A percentile compares a stretch with the other conserved stretches of the same genome.
phyloP scores from a whole-genome alignment of 2,888 invertebrate genomes.

The Pyrrhia umbra region DNA sequence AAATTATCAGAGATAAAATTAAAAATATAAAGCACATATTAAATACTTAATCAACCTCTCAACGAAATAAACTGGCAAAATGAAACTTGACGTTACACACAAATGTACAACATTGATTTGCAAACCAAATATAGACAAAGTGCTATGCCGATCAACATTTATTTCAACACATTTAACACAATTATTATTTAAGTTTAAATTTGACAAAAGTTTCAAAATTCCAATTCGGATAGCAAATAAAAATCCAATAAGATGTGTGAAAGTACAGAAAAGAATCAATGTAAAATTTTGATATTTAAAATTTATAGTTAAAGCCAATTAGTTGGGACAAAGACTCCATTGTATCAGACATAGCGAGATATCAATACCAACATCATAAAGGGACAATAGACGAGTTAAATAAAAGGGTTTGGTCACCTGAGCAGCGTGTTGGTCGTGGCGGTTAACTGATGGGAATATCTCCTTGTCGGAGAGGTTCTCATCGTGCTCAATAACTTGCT shows the following conservation, averaged over 20 bases:
- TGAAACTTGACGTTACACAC: constrained; percentile 84
- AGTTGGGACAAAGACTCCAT: constrained; percentile 46
- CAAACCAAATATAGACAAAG: constrained; percentile 86
- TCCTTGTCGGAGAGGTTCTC: constrained; percentile 97
- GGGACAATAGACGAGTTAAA: constrained; percentile 57
- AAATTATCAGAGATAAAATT: constrained; percentile 80
- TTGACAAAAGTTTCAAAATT: constrained; percentile 52
- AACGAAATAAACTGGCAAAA: constrained; percentile 82
- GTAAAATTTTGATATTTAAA: constrained; percentile 35
- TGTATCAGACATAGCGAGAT: constrained; percentile 54
- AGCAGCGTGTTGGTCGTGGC: constrained; percentile 89
- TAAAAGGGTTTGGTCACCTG: constrained; percentile 88
- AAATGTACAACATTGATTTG: constrained; percentile 88
- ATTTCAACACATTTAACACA: constrained; percentile 54
- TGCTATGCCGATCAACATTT: constrained; percentile 84
- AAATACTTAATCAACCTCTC: constrained; percentile 79
- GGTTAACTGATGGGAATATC: constrained; percentile 92
- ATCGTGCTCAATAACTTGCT: constrained; percentile 94
- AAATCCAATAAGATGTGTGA: constrained; percentile 46
- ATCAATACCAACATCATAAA: constrained; percentile 47
- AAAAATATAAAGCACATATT: constrained; percentile 83
- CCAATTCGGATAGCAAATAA: constrained; percentile 48
- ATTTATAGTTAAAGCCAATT: constrained; percentile 47
- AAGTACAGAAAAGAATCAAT: constrained; percentile 41
- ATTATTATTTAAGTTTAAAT: constrained; percentile 43